phyloP scores from a whole-genome alignment of 2,113 vertebrate genomes.

The human (Homo sapiens) region DNA sequence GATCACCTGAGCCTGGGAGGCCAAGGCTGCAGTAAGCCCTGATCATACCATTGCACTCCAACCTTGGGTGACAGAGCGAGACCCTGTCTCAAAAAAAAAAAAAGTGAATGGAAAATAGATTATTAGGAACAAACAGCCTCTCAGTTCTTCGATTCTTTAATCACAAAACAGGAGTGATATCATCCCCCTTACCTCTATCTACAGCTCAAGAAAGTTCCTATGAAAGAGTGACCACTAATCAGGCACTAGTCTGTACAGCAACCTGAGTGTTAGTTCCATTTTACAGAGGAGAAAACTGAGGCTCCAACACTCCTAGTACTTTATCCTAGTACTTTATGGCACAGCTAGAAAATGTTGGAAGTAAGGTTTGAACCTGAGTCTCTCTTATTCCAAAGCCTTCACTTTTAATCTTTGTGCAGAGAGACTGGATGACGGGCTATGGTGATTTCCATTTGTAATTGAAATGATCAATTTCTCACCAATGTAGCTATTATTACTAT shows the following conservation, averaged over 20 bases:
- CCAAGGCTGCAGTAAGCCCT: no score
- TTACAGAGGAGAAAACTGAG: background rate
- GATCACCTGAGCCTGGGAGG: no score
- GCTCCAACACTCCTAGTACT: background rate
- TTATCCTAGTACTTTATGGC: background rate
- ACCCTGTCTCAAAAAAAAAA: no score
- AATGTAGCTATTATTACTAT: background rate
- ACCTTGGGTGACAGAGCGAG: no score
- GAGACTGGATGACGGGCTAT: background rate
- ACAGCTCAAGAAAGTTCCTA: background rate
- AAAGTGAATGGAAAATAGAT: background rate
- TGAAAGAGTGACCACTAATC: background rate
- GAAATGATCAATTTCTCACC: background rate
- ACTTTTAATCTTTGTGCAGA: background rate
- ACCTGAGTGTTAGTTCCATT: background rate
- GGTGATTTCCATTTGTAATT: no score
- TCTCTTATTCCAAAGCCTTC: background rate
- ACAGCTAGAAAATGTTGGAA: background rate
- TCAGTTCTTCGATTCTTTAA: no score
- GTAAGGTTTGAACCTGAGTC: background rate
- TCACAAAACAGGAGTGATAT: background rate
- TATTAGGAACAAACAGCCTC: background rate
- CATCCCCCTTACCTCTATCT: background rate
- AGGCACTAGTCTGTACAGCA: background rate
- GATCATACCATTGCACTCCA: no score